Base-by-base conservation (phyloP, 2,888 invertebrate genomes). In the Drosophila kanekoi region DNA sequence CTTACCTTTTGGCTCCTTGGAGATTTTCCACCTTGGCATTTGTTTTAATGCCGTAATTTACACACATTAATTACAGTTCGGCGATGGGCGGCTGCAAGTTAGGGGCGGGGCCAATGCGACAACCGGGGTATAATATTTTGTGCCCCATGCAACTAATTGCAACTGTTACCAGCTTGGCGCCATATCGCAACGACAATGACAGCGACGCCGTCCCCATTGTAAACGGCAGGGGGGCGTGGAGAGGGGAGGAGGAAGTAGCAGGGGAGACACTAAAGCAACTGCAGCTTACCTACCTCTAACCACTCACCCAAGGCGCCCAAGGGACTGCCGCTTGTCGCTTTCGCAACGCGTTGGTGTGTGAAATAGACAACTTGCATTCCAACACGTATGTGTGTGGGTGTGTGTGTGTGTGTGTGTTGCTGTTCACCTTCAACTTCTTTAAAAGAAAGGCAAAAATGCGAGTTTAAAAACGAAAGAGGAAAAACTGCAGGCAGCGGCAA, bases 291-390 rank as follows among this genome's bases (percentile, higher is more conserved):
- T 28, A 32, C 33, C 16, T 14, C 8, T 18, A 8, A 10, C 33
- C 23, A 32, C 35, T 10, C 14, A 37, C 28, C 23, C 28, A 28
- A 28, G n/a, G 9, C n/a, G 13, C 59, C 58, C 57, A 41, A 10
- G 74, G 71, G 62, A 58, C 32, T 48, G 62, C 23, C 40, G 44
- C 70, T 28, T 72, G 79, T 72, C 70, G 68, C 70, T 64, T 65
- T 72, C 71, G 66, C 64, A 47, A 51, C 62, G 87, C 85, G 79
- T 79, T 87, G 87, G 85, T 84, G 84, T 87, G 82, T 84, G 78
- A 84, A 84, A 84, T 87, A 85, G 85, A 84, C 82, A 85, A 81
- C 72, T 72, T 89, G 71, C 85, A 72, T 83, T 73, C 67, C 75
- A 51, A 44, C 58, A 54, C 32, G 43, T 58, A 35, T 43, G 51